Evolutionary conservation across 2,113 vertebrate genomes (phyloP), one percentile per base, ranked within the genome.

Genomic region (Archilochus colubris): DNA sequence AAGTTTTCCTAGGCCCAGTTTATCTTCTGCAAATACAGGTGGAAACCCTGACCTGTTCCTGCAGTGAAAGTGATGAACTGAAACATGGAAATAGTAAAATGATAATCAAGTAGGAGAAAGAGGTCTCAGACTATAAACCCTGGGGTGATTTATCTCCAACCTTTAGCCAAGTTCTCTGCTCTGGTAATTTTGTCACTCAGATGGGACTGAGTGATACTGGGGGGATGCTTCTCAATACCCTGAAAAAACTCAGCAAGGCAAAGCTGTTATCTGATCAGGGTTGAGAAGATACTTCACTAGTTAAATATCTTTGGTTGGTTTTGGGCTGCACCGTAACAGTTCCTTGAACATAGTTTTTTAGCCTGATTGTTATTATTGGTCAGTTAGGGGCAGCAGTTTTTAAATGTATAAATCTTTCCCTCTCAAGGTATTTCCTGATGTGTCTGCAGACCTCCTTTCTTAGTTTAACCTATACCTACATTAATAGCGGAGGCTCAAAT

Each of bases 101-200:
- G 27, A 23, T 61, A 27, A 18, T 73, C 9, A 51, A 67, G 59
- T 70, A 74, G 21, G 3, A 62, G 73, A 72, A 78, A 44, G 25
- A 10, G 6, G 5, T 62, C 92, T 91, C 43, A 58, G 36, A 16
- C 58, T 73, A 16, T 22, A 75, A 86, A 82, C 1, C 1, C 8
- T 28, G 0, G 17, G 16, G 27, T 43, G 40, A 87, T 38, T 2
- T 21, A 23, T 11, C 30, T 84, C 38, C 27, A 53, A 7, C 0
- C 10, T 53, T 33, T 70, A 46, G 17, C 22, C n/a, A 77, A 44
- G 19, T 0, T 0, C 14, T 62, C 10, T 57, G 33, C 36, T 43
- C 30, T 58, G 19, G 10, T 12, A 17, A 28, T 14, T 50, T 82
- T 30, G 16, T 92, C 1, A 0, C 19, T 75, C 43, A 75, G 31